These are phyloP conservation scores for Xerus rutilus DNA, from an alignment of 2,797 vertebrate species.

Conservation along the genomic window DNA sequence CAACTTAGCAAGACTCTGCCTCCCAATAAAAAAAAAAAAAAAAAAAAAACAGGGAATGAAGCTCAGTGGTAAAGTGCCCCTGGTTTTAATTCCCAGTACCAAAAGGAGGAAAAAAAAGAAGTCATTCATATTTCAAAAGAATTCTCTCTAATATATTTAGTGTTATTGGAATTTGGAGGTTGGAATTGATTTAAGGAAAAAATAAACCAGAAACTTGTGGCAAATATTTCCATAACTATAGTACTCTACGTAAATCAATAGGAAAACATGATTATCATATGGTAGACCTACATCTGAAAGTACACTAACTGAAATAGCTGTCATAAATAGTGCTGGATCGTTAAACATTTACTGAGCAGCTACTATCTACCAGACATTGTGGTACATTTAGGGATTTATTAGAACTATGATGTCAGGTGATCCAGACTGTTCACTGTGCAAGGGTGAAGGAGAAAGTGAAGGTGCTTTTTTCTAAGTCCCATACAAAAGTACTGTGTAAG, in stretches of 20 bases:
- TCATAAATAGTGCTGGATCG: not conserved
- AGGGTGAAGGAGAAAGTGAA: not conserved
- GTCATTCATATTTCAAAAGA: slow-evolving; percentile 40
- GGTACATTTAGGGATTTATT: not conserved
- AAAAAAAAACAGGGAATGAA: not conserved
- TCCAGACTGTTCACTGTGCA: not conserved
- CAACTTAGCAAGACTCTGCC: not conserved
- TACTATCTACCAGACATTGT: not conserved
- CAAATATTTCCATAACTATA: not conserved
- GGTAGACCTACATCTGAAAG: not conserved
- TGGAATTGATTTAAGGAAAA: slow-evolving; percentile 61
- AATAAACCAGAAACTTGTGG: slow-evolving; percentile 8
- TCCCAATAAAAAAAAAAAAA: not conserved
- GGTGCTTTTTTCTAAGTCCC: not conserved
- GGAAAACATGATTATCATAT: not conserved
- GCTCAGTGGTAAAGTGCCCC: too few species aligned
- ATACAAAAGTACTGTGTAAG: not conserved
- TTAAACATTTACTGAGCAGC: not conserved
- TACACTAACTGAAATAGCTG: not conserved
- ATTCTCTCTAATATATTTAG: not conserved
- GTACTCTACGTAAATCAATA: not conserved
- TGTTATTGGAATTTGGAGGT: slow-evolving; percentile 32
- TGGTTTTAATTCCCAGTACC: too few species aligned
- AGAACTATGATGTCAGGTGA: not conserved
- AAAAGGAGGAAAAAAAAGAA: not conserved